These are phyloP conservation scores for Teleogryllus oceanicus DNA, from an alignment of 2,888 invertebrate genomes.

Conservation along the genomic window DNA sequence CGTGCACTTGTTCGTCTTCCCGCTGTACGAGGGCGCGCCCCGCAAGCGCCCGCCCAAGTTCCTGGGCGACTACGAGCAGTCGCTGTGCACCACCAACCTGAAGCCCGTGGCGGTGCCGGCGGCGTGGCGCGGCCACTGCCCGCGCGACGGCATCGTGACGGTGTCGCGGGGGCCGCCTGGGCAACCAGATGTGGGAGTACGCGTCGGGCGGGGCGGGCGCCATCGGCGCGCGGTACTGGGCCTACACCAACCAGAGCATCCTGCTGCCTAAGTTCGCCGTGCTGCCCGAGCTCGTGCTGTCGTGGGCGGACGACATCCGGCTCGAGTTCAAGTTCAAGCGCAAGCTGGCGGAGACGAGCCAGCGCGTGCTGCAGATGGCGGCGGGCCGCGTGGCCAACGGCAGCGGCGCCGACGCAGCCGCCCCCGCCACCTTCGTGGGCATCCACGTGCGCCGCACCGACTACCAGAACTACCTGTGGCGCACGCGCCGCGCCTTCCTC, in stretches of 20 bases:
- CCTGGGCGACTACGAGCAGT: constrained; percentile 54
- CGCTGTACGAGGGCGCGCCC: constrained; percentile 52
- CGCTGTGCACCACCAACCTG: constrained; percentile 52
- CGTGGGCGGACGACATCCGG: constrained; percentile 56
- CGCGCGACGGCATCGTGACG: constrained; percentile 51
- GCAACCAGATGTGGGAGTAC: constrained; percentile 55
- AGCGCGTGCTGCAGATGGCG: constrained; percentile 46
- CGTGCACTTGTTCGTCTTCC: constrained; percentile 59
- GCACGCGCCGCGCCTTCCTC: constrained; percentile 50
- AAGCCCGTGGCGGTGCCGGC: constrained; percentile 44
- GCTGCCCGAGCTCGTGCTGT: constrained; percentile 54
- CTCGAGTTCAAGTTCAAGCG: constrained; percentile 55
- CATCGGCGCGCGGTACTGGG: no score
- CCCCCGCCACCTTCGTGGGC: constrained; percentile 49
- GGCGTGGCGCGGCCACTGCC: constrained; percentile 43
- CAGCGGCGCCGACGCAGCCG: constrained; percentile 39
- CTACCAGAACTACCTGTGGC: constrained; percentile 55
- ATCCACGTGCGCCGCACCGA: constrained; percentile 58
- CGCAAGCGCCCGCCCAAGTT: constrained; percentile 46
- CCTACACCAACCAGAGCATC: constrained; percentile 56
- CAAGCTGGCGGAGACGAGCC: constrained; percentile 50
- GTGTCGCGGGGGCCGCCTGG: constrained; percentile 50
- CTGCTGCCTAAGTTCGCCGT: constrained; percentile 54
- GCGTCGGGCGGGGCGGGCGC: constrained; percentile 52
- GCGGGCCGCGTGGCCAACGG: constrained; percentile 42